A percentile compares a stretch with the other conserved stretches of the same genome.
phyloP scores from a whole-genome alignment of 1,140 invertebrate genomes.

The Popillia japonica region DNA sequence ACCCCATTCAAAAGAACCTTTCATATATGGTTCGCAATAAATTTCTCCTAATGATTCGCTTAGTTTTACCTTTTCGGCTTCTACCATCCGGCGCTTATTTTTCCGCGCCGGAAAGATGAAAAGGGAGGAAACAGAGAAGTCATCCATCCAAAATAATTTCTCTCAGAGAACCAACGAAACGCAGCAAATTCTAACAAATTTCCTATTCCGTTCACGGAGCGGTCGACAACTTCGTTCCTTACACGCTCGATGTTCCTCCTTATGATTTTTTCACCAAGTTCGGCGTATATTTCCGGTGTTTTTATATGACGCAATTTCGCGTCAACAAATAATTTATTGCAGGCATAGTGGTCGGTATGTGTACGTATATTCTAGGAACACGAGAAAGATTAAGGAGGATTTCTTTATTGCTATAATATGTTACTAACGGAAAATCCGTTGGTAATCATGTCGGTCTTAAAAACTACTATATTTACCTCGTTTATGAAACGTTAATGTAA shows the following conservation, averaged over 20 bases:
- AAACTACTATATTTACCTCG: too few relatives aligned
- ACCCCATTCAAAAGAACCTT: not conserved
- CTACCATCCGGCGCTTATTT: not conserved
- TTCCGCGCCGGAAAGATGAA: slow-evolving; percentile 18
- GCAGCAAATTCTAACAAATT: not conserved
- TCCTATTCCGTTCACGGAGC: slow-evolving; percentile 16
- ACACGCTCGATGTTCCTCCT: not conserved
- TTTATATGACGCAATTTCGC: slow-evolving; percentile 29
- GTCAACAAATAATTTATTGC: slow-evolving; percentile 33
- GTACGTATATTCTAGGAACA: not conserved
- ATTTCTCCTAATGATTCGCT: slow-evolving; percentile 27
- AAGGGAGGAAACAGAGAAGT: slow-evolving; percentile 7
- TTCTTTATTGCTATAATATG: not conserved
- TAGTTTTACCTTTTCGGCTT: slow-evolving; percentile 29
- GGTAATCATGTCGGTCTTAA: too few relatives aligned
- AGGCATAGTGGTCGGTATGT: not conserved
- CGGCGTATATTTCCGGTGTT: not conserved
- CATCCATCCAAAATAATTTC: slow-evolving; percentile 25
- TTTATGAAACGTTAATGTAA: too few relatives aligned
- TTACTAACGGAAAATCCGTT: not conserved
- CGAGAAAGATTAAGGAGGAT: not conserved
- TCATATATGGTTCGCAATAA: not conserved
- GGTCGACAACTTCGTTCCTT: not conserved
- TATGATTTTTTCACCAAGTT: slow-evolving; percentile 25
- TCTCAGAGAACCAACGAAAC: slow-evolving; percentile 8